phyloP scores from a whole-genome alignment of 2,888 invertebrate species.

The Sacculina carcini region DNA sequence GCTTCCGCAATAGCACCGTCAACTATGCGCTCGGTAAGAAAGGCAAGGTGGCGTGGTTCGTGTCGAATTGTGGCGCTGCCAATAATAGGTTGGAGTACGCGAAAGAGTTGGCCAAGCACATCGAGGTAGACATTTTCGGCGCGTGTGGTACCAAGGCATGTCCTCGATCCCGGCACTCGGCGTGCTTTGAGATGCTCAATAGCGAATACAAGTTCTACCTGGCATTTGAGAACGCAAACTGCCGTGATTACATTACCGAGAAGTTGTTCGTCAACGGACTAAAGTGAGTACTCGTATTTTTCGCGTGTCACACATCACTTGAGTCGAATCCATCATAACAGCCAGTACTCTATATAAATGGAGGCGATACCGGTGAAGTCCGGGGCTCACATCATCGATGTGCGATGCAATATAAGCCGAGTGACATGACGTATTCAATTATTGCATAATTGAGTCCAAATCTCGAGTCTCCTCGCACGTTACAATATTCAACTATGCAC shows the following conservation, averaged over 20 bases:
- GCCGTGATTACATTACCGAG: slow-evolving; percentile 82
- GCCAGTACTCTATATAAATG: too few relatives aligned
- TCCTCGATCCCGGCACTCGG: slow-evolving; percentile 42
- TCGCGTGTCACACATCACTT: too few relatives aligned
- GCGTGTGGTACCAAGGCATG: slow-evolving; percentile 64
- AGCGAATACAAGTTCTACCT: slow-evolving; percentile 87
- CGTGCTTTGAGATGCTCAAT: slow-evolving; percentile 69
- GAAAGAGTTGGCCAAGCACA: slow-evolving; percentile 52
- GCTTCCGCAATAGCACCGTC: slow-evolving; percentile 30
- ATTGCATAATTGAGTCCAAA: too few relatives aligned
- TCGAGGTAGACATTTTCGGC: slow-evolving; percentile 72
- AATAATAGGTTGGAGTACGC: slow-evolving; percentile 72
- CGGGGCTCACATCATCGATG: too few relatives aligned
- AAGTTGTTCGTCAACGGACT: slow-evolving; percentile 89
- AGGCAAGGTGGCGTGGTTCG: slow-evolving; percentile 88
- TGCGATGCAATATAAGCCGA: too few relatives aligned
- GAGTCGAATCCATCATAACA: too few relatives aligned
- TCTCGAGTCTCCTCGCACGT: too few relatives aligned
- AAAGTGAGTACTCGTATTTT: slow-evolving; percentile 42
- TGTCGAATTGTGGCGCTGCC: slow-evolving; percentile 81
- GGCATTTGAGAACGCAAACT: slow-evolving; percentile 90
- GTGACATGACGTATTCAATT: too few relatives aligned
- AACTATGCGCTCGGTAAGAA: slow-evolving; percentile 79
- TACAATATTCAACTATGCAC: too few relatives aligned
- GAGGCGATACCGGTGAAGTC: too few relatives aligned